Conservation (phyloP, 2,888 invertebrate species). For the Galerucella pusilla region DNA sequence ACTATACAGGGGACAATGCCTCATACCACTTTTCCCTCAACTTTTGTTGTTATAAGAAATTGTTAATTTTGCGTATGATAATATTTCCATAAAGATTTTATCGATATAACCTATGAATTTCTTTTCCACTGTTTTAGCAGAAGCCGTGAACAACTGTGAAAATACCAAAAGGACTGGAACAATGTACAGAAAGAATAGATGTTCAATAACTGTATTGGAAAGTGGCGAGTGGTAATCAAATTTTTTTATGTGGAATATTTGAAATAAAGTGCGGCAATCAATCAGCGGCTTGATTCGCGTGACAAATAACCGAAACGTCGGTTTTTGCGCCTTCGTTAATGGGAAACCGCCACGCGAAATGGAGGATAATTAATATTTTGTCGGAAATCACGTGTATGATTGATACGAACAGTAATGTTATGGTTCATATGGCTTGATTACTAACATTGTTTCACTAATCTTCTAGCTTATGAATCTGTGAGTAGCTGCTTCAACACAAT, state of each 20-base stretch:
- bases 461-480: neutral
- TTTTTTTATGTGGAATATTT: conserved; percentile 18
- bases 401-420: conserved; percentile 22
- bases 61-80: too few relatives aligned
- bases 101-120: too few relatives aligned
- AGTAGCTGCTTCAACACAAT: neutral
- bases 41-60: too few relatives aligned
- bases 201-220: neutral
- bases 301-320: conserved; percentile 36
- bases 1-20: too few relatives aligned
- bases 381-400: conserved; percentile 28
- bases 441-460: conserved; percentile 19
- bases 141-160: neutral
- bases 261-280: conserved; percentile 30
- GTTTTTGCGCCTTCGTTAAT: conserved; percentile 34
- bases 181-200: neutral
- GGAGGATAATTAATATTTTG: conserved; percentile 34
- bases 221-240: neutral
- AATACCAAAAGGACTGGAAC: neutral
- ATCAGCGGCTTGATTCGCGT: conserved; percentile 35
- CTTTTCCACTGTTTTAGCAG: neutral
- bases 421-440: conserved; percentile 17
- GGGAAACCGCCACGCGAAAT: conserved; percentile 32
- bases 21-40: too few relatives aligned
- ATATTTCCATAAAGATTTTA: too few relatives aligned